Conservation (phyloP, 2,888 invertebrate genomes). For the Melieria picta region DNA sequence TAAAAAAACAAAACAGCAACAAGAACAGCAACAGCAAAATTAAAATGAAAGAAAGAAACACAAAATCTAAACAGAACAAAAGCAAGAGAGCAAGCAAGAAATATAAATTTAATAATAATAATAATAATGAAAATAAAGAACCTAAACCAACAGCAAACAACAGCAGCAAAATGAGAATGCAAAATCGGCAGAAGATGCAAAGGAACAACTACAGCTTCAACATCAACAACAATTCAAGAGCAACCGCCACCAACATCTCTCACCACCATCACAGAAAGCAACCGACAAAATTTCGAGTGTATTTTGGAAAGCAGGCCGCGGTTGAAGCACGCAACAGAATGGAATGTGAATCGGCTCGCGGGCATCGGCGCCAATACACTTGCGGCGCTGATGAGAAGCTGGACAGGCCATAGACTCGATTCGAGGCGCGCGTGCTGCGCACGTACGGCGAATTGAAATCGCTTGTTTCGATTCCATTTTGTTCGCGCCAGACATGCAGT, state of each 20-base stretch:
- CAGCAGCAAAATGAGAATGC: slow-evolving; percentile 39
- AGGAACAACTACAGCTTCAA: neutral
- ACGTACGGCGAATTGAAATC: neutral
- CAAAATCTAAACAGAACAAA: slow-evolving; percentile 32
- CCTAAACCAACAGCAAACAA: slow-evolving; percentile 41
- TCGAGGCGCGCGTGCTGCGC: too few relatives aligned
- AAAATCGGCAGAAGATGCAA: slow-evolving; percentile 33
- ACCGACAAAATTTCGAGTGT: slow-evolving; percentile 26
- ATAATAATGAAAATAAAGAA: slow-evolving; percentile 47
- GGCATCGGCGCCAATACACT: neutral
- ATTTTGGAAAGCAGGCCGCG: slow-evolving; percentile 12
- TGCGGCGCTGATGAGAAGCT: too few relatives aligned
- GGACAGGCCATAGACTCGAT: too few relatives aligned
- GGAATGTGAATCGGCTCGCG: neutral
- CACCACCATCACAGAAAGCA: slow-evolving; percentile 15
- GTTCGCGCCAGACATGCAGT: slow-evolving; percentile 12
- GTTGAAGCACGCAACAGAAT: neutral
- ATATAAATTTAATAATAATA: slow-evolving; percentile 50
- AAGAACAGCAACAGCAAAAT: slow-evolving; percentile 52
- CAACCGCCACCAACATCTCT: too few relatives aligned
- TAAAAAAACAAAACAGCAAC: slow-evolving; percentile 47
- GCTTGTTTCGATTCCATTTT: neutral
- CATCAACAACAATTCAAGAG: too few relatives aligned
- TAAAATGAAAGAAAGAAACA: slow-evolving; percentile 39
- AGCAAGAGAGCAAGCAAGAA: slow-evolving; percentile 38